Evolutionary conservation across 1,140 invertebrate species (phyloP), one percentile per base, ranked within the genome.

Genomic region (Macrocentrus cingulum): DNA sequence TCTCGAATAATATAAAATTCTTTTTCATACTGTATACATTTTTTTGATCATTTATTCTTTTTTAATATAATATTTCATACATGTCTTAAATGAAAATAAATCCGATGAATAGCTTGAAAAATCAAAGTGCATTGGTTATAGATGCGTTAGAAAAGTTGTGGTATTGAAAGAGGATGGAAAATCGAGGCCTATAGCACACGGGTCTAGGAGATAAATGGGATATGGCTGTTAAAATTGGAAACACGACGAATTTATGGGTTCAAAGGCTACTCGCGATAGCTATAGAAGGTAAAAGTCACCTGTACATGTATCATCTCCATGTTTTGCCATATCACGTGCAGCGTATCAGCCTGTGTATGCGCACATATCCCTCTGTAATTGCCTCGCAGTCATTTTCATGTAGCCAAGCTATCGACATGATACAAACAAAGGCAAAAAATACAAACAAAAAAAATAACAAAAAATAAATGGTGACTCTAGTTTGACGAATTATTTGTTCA

Each of bases 191-290:
- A 56, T 16, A 56, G 48, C 34, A 36, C 32, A 13, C n/a, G n/a
- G 54, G 13, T 18, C 29, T 49, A 32, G 25, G 7, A 66, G 64
- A 72, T 66, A 66, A 66, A 72, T 65, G 64, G 63, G 56, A 44
- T 48, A 46, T 55, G 58, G 58, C 48, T 41, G 62, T 70, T 65
- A 62, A 72, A 70, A 70, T 72, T 66, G 68, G 65, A 66, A 66
- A 66, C 59, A 60, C 56, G 45, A 48, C 56, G 61, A 64, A 72
- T 70, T 71, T 67, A 68, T 67, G 60, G 56, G 52, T 59, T 52
- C 56, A 53, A 67, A 60, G 41, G 59, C 57, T 49, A 56, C n/a
- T n/a, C 34, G 60, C 54, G 59, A 66, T 66, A 63, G 59, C 48
- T 54, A 54, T 20, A 36, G 45, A 59, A 56, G 25, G n/a, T n/a